Base-by-base conservation (phyloP, 1,140 invertebrate genomes). In the Zophobas atratus region DNA sequence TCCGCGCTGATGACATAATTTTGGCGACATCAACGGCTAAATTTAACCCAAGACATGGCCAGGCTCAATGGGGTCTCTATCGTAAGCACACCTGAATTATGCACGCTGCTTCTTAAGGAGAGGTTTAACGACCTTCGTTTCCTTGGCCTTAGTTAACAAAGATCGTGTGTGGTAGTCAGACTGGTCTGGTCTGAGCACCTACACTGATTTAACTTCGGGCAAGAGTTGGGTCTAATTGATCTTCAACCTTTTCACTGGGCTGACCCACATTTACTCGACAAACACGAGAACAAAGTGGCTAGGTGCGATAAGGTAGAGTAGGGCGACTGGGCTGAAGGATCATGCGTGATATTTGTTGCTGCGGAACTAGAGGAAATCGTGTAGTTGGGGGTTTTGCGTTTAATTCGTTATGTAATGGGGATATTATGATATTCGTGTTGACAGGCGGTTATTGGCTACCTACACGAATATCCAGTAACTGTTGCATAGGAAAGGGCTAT, bases 1-100 rank as follows among this genome's bases (percentile, higher is more conserved):
- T 79, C 78, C 78, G 56, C 41, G 48, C 20, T 60, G 76, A 57
- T 77, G 75, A 79, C 75, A 79, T 79, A 79, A 79, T 20, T 51
- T 79, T 79, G 78, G 78, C 78, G 75, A 79, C 78, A 77, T 49
- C 48, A 51, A 36, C 60, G 48, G 43, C 60, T 79, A 77, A 63
- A 70, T 79, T 79, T 79, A 77, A 74, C 57, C 49, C 53, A 48
- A 71, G n/a, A 48, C 63, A 5, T 1, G 70, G 6, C 48, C 39
- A 51, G 43, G 48, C 71, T 73, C 51, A 73, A 73, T 73, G 71
- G 49, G 20, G 49, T 20, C 33, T 2, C 38, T 39, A 38, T 8
- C 8, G 39, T 51, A 33, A 41, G 20, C 39, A 46, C 55, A 75
- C 38, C 55, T 75, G 46, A 49, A 57, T 70, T 34, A 33, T 56